Percentiles rank a stretch among this genome's conserved stretches.
Conservation (phyloP, 1,140 invertebrate species). For the Prorops nasuta region DNA sequence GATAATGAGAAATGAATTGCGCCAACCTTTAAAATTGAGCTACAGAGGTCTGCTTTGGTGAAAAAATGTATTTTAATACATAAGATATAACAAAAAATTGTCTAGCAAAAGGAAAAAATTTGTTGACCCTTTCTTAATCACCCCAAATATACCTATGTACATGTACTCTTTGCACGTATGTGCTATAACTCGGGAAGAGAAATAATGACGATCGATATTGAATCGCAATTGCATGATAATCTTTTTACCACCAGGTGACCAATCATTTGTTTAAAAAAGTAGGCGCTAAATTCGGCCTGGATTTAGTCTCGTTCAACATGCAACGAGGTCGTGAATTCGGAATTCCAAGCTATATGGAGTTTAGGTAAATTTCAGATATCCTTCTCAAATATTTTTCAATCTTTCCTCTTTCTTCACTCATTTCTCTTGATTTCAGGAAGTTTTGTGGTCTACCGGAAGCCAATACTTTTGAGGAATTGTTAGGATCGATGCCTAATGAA, state of each 20-base stretch:
- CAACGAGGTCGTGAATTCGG: constrained; percentile 91
- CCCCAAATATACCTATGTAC: no score
- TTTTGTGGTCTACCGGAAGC: constrained; percentile 84
- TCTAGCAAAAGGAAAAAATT: no score
- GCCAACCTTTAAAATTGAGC: no score
- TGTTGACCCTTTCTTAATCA: no score
- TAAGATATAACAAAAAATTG: no score
- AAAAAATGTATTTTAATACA: no score
- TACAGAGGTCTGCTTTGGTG: no score
- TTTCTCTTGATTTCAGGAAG: constrained; percentile 60
- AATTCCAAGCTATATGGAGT: constrained; percentile 89
- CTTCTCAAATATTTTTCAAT: background rate
- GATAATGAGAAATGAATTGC: no score
- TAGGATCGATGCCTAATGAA: constrained; percentile 85
- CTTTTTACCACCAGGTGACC: constrained; percentile 62
- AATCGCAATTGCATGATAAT: no score
- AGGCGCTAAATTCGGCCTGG: constrained; percentile 82
- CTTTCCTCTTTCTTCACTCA: background rate
- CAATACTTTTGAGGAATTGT: constrained; percentile 80
- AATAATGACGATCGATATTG: no score
- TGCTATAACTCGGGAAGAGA: no score
- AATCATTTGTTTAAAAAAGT: constrained; percentile 90
- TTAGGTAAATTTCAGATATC: constrained; percentile 51
- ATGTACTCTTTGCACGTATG: no score
- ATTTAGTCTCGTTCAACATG: constrained; percentile 93